Percentiles rank a stretch among this genome's conserved stretches.
These are phyloP conservation scores for Serilophus lunatus DNA, from an alignment of 2,113 vertebrate species.

Conservation along the genomic window DNA sequence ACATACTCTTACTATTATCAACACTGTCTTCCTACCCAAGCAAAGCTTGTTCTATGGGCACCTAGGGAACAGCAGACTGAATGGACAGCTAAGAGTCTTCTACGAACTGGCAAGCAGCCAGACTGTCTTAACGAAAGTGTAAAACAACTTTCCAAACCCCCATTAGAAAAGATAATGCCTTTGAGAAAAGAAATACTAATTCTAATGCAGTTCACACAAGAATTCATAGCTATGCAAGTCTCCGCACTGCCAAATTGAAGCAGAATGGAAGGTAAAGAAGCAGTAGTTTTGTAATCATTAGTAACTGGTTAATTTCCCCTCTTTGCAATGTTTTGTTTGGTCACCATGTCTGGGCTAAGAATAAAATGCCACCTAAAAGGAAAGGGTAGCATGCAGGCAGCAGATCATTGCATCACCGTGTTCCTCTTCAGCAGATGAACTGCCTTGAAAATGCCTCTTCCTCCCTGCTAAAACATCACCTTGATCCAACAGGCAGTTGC, in stretches of 20 bases:
- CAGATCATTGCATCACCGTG: too few species aligned
- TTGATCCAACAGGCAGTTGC: not conserved
- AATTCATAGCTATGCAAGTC: not conserved
- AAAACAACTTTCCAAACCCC: not conserved
- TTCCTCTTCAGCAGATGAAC: not conserved
- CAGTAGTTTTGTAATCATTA: not conserved
- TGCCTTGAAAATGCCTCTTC: not conserved
- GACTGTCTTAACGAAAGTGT: not conserved
- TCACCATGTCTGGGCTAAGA: not conserved
- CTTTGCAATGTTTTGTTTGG: not conserved
- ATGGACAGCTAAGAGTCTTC: not conserved
- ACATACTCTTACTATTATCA: not conserved
- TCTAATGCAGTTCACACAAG: not conserved
- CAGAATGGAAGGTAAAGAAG: not conserved
- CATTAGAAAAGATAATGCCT: not conserved
- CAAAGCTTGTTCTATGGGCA: not conserved
- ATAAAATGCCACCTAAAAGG: not conserved
- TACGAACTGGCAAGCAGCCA: not conserved
- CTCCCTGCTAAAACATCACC: not conserved
- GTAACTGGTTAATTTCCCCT: not conserved
- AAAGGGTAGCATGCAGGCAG: not conserved
- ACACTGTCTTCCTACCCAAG: not conserved
- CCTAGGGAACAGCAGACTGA: not conserved
- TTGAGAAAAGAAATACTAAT: not conserved
- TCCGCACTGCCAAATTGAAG: not conserved